phyloP scores from a whole-genome alignment of 2,888 invertebrate genomes.

The Aelia acuminata region DNA sequence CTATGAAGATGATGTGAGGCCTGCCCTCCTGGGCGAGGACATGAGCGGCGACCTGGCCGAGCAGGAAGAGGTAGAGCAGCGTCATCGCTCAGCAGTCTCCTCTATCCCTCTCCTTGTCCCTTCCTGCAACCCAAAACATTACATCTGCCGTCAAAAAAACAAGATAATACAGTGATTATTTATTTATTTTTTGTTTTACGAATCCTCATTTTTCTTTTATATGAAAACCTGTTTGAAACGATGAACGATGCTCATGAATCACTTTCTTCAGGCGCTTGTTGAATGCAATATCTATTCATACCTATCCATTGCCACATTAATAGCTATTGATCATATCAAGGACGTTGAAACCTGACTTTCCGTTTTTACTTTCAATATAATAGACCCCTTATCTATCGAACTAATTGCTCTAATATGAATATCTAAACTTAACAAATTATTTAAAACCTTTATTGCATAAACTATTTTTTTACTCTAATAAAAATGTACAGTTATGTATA shows the following conservation, averaged over 20 bases:
- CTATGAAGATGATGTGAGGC: slow-evolving; percentile 82
- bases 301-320: neutral
- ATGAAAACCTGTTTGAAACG: too few relatives aligned
- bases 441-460: too few relatives aligned
- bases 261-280: neutral
- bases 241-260: too few relatives aligned
- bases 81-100: neutral
- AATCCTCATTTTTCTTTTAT: too few relatives aligned
- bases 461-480: too few relatives aligned
- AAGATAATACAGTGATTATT: neutral
- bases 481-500: too few relatives aligned
- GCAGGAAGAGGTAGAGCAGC: neutral
- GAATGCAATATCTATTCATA: neutral
- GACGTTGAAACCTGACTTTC: too few relatives aligned
- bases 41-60: neutral
- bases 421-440: too few relatives aligned
- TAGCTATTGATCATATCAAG: neutral
- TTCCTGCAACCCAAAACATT: neutral
- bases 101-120: neutral
- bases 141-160: too few relatives aligned
- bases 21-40: neutral
- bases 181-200: neutral
- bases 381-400: too few relatives aligned
- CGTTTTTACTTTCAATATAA: too few relatives aligned
- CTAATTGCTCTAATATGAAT: too few relatives aligned